These are phyloP conservation scores for Drosophila rufa DNA, from an alignment of 1,140 invertebrate genomes.

Conservation along the genomic window DNA sequence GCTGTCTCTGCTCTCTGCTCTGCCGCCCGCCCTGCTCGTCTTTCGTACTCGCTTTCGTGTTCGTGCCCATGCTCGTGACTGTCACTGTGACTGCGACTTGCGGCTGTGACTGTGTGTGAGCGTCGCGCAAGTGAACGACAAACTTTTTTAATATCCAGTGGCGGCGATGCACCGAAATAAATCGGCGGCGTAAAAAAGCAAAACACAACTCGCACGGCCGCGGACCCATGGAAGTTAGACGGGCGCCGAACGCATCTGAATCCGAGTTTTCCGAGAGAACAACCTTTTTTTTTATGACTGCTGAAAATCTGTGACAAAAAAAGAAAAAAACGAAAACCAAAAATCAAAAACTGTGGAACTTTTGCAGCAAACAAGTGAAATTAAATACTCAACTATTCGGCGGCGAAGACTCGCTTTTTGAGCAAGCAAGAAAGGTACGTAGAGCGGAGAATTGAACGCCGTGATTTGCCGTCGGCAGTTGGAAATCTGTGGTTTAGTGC, in stretches of 20 bases:
- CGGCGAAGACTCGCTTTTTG: neutral
- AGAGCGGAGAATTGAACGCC: neutral
- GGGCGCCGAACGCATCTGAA: neutral
- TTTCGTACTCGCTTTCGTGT: conserved; percentile 1
- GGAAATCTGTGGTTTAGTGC: neutral
- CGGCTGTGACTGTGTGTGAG: conserved; percentile 24
- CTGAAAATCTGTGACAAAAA: conserved; percentile 18
- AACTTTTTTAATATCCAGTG: conserved; percentile 42
- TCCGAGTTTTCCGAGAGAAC: neutral
- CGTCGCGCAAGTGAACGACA: conserved; percentile 36
- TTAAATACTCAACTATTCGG: neutral
- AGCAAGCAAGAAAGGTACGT: conserved; percentile 30
- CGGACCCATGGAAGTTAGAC: conserved; percentile 13
- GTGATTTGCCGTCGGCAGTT: conserved; percentile 34
- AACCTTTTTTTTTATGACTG: conserved; percentile 14
- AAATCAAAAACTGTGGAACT: conserved; percentile 1
- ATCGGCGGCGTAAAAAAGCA: conserved; percentile 20
- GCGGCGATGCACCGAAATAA: conserved; percentile 31
- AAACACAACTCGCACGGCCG: conserved; percentile 8
- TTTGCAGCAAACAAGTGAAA: conserved; percentile 7
- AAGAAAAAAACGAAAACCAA: neutral
- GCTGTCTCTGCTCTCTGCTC: conserved; percentile 15
- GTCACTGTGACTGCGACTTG: conserved; percentile 16
- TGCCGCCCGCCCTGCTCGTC: conserved; percentile 10
- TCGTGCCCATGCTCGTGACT: conserved; percentile 19